phyloP scores from a whole-genome alignment of 2,797 vertebrate genomes.

The Bufotes viridis region DNA sequence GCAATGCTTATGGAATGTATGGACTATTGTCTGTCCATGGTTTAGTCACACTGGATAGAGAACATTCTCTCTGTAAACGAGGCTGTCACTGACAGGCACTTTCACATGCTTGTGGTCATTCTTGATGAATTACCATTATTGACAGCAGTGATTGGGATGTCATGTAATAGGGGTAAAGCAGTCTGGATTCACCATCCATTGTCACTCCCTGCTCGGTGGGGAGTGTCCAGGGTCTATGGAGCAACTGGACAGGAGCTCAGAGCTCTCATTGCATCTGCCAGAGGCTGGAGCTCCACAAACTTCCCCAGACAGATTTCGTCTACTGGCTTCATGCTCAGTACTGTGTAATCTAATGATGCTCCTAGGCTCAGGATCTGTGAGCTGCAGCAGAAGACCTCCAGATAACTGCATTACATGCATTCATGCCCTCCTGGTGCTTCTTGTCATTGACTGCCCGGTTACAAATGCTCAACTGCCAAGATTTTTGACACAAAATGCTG shows the following conservation, averaged over 20 bases:
- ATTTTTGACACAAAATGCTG: background rate
- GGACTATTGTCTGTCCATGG: background rate
- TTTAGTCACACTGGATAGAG: background rate
- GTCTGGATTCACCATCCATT: background rate
- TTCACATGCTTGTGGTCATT: background rate
- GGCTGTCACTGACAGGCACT: background rate
- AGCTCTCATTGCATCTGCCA: background rate
- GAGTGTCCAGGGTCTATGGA: conserved; percentile 9
- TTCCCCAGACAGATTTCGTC: background rate
- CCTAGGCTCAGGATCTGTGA: background rate
- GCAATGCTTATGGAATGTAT: too few species aligned
- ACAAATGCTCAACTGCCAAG: background rate
- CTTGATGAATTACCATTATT: background rate
- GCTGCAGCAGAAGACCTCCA: background rate
- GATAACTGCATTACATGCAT: background rate
- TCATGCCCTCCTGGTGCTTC: background rate
- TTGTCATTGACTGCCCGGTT: background rate
- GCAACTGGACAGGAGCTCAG: background rate
- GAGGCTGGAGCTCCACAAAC: background rate
- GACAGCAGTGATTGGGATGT: background rate
- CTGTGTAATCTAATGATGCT: background rate
- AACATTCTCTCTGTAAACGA: background rate
- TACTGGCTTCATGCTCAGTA: background rate
- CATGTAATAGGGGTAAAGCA: background rate
- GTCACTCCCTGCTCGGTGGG: background rate